Percentiles rank a stretch among this genome's conserved stretches.
Conservation (phyloP, 2,797 vertebrate genomes). For the Urocyon cinereoargenteus region DNA sequence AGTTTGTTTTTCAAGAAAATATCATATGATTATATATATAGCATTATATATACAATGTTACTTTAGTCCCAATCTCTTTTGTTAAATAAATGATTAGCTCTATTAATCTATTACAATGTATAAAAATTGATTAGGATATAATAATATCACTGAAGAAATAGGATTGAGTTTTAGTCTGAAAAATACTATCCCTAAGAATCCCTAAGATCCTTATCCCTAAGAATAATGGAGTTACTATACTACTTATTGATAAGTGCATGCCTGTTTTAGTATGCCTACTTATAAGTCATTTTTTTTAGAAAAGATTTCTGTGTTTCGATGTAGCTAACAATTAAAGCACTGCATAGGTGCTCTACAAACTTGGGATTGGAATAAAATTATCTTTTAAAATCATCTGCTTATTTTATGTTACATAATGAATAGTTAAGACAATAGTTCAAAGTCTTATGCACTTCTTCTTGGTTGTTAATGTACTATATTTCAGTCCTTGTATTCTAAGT, state of each 20-base stretch:
- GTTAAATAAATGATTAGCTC: neutral
- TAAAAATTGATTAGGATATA: slow-evolving; percentile 38
- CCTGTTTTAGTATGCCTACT: neutral
- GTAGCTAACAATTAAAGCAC: neutral
- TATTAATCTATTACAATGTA: neutral
- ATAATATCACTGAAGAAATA: neutral
- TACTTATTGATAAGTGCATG: neutral
- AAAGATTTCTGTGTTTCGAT: neutral
- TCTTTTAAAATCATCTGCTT: neutral
- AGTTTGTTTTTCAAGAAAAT: neutral
- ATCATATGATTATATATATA: neutral
- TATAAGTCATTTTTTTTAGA: neutral
- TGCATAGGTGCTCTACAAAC: neutral
- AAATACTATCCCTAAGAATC: neutral
- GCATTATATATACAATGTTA: neutral
- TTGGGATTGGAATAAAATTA: neutral
- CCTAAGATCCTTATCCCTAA: neutral
- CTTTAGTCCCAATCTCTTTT: neutral
- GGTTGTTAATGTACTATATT: neutral
- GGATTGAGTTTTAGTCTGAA: neutral
- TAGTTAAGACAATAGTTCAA: neutral
- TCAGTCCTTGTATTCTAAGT: neutral
- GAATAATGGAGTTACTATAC: neutral
- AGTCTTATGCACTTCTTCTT: neutral
- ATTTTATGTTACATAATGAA: neutral